Evolutionary conservation across 2,797 vertebrate genomes (phyloP).

Genomic region (Loris lydekkerianus): DNA sequence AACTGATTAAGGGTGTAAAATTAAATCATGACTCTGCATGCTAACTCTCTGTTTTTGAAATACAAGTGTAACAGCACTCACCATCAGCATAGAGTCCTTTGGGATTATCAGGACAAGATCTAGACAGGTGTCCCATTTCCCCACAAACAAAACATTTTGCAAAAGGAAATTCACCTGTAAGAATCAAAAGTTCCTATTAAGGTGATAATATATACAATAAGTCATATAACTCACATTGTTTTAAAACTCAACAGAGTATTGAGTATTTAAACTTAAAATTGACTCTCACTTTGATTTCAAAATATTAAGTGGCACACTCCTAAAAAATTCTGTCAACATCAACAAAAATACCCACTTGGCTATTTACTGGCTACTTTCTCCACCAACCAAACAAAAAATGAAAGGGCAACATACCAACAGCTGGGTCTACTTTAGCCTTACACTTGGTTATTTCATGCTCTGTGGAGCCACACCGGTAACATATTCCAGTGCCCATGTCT

Average conservation of each 20-base stretch:
- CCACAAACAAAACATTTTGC: slow-evolving; percentile 98
- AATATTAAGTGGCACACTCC: neutral
- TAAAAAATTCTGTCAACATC: neutral
- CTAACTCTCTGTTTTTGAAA: neutral
- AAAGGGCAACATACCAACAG: slow-evolving; percentile 90
- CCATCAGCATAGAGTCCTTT: slow-evolving; percentile 97
- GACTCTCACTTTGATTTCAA: neutral
- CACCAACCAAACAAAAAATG: neutral
- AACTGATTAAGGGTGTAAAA: neutral
- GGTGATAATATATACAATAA: neutral
- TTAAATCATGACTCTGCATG: neutral
- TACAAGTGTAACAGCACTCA: slow-evolving; percentile 79
- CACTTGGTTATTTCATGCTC: slow-evolving; percentile 96
- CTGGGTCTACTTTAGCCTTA: slow-evolving; percentile 94
- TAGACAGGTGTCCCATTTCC: slow-evolving; percentile 95
- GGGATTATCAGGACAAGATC: slow-evolving; percentile 96
- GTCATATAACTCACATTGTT: slow-evolving; percentile 1
- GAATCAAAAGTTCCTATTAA: slow-evolving; percentile 47
- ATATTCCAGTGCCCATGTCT: slow-evolving; percentile 96
- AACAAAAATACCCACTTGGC: neutral
- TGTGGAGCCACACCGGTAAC: slow-evolving; percentile 97
- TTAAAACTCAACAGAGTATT: slow-evolving; percentile 26
- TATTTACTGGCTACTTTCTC: neutral
- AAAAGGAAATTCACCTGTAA: slow-evolving; percentile 95
- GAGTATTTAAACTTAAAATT: slow-evolving; percentile 4